Conservation (phyloP, 1,140 invertebrate species). For the Arion vulgaris region DNA sequence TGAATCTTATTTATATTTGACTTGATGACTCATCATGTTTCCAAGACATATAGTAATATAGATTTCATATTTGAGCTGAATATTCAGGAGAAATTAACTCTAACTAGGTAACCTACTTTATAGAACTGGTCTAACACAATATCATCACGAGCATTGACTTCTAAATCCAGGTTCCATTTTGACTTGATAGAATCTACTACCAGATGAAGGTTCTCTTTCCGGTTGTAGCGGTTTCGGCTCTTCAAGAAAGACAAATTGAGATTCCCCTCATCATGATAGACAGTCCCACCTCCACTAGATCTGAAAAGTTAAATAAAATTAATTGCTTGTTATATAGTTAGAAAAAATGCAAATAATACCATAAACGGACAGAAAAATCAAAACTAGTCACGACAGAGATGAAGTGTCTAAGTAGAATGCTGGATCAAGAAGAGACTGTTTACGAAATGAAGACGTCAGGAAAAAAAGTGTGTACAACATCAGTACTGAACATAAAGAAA, state of each 20-base stretch:
- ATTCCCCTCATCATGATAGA: slow-evolving; percentile 96
- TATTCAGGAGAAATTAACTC: background rate
- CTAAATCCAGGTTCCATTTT: slow-evolving; percentile 83
- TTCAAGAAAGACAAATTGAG: slow-evolving; percentile 94
- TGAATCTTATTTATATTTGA: no score
- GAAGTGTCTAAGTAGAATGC: no score
- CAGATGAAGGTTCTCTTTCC: slow-evolving; percentile 88
- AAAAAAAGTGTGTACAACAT: no score
- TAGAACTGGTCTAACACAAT: slow-evolving; percentile 84
- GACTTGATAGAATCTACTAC: slow-evolving; percentile 85
- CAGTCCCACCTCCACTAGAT: slow-evolving; percentile 92
- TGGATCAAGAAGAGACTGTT: no score
- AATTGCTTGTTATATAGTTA: slow-evolving; percentile 76
- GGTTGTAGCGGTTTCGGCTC: slow-evolving; percentile 82
- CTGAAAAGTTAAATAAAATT: background rate
- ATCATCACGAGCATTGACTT: slow-evolving; percentile 86
- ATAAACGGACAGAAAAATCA: background rate
- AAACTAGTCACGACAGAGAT: no score
- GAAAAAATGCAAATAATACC: slow-evolving; percentile 80
- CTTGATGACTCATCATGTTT: no score
- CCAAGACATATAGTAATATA: no score
- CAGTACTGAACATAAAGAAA: no score
- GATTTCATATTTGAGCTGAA: no score
- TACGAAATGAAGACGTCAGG: no score
- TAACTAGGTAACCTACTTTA: slow-evolving; percentile 82